Conservation (phyloP, 2,113 vertebrate species). For the Bostrychus sinensis region DNA sequence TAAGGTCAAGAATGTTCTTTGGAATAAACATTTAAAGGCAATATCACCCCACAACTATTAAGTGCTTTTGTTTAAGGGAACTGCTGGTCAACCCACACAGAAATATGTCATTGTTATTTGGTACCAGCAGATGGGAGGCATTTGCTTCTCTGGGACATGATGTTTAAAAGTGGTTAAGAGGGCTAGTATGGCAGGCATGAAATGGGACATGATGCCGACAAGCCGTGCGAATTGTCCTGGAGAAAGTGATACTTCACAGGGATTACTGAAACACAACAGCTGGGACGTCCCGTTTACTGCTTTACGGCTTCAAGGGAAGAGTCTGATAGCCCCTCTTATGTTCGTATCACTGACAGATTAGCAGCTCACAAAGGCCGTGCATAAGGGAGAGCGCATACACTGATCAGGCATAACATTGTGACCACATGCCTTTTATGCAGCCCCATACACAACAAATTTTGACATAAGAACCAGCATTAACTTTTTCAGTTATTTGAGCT, state of each 20-base stretch:
- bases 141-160: conserved; percentile 60
- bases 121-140: conserved; percentile 45
- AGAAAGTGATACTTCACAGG: conserved; percentile 81
- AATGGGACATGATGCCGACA: conserved; percentile 71
- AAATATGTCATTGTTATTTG: conserved; percentile 57
- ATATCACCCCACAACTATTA: conserved; percentile 63
- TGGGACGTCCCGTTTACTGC: conserved; percentile 61
- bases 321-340: conserved; percentile 58
- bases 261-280: conserved; percentile 78
- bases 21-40: conserved; percentile 60
- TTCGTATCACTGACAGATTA: conserved; percentile 76
- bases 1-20: conserved; percentile 58
- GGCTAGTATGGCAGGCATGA: conserved; percentile 75
- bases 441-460: not conserved
- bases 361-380: conserved; percentile 47
- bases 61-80: conserved; percentile 66
- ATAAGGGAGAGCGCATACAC: conserved; percentile 19
- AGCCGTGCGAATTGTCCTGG: conserved; percentile 70
- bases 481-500: too few relatives aligned
- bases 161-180: conserved; percentile 65
- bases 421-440: not conserved
- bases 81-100: conserved; percentile 44
- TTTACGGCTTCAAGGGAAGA: conserved; percentile 52
- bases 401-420: not conserved
- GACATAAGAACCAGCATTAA: too few relatives aligned